Conservation (phyloP, 1,140 invertebrate species). For the Drosophila pallidifrons region DNA sequence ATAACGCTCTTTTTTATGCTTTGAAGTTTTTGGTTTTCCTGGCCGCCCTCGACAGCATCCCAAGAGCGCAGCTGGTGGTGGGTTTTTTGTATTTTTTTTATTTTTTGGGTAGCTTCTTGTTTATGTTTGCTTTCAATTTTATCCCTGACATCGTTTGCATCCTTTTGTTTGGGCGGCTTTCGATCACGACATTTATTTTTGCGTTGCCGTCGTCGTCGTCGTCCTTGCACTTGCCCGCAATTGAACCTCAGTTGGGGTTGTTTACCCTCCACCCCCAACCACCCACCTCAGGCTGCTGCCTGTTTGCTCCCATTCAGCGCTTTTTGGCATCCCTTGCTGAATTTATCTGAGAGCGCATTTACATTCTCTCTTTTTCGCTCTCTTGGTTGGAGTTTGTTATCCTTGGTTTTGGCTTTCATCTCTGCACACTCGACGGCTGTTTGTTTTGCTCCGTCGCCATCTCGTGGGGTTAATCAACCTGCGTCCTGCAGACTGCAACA, state of each 20-base stretch:
- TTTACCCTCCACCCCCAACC: slow-evolving; percentile 22
- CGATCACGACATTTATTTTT: slow-evolving; percentile 26
- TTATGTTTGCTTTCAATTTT: slow-evolving; percentile 66
- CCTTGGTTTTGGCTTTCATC: slow-evolving; percentile 22
- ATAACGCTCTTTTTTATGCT: slow-evolving; percentile 5
- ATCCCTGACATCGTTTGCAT: slow-evolving; percentile 60
- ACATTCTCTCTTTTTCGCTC: slow-evolving; percentile 4
- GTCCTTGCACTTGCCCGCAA: slow-evolving; percentile 74
- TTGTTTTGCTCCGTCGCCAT: slow-evolving; percentile 56
- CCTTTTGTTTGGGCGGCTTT: slow-evolving; percentile 51
- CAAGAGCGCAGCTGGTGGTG: slow-evolving; percentile 26
- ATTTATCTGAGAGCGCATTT: slow-evolving; percentile 62
- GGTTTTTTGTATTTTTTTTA: neutral
- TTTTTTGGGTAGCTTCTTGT: slow-evolving; percentile 28
- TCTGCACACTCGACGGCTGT: slow-evolving; percentile 7
- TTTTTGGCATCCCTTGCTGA: slow-evolving; percentile 51
- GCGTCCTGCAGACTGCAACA: slow-evolving; percentile 34
- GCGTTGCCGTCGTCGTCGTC: too few species aligned
- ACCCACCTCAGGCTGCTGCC: slow-evolving; percentile 13
- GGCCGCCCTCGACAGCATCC: neutral
- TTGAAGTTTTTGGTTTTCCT: slow-evolving; percentile 12
- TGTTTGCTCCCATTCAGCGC: slow-evolving; percentile 55
- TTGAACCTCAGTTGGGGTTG: slow-evolving; percentile 72
- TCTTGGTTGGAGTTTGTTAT: slow-evolving; percentile 30
- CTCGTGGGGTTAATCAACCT: slow-evolving; percentile 74